Conservation (phyloP, 2,797 vertebrate genomes). For the Chelonia mydas region DNA sequence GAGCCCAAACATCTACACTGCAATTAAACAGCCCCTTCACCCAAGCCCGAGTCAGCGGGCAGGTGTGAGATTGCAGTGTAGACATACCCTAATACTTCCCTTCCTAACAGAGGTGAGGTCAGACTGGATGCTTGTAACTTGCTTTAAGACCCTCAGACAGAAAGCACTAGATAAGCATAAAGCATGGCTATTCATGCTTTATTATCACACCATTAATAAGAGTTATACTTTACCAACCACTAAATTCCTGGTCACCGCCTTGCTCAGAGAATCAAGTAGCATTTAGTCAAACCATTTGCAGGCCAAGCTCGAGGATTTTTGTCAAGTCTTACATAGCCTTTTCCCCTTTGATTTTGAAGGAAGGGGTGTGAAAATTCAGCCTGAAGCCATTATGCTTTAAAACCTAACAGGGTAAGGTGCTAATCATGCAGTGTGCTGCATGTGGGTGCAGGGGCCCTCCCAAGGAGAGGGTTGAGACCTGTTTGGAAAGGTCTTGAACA, state of each 20-base stretch:
- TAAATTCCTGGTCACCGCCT: not conserved
- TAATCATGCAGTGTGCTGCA: not conserved
- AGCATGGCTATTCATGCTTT: not conserved
- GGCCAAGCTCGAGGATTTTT: not conserved
- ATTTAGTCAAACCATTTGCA: not conserved
- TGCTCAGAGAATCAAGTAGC: not conserved
- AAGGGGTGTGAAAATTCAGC: constrained; percentile 35
- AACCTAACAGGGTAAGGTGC: constrained; percentile 11
- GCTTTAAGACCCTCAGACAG: not conserved
- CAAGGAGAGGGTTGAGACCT: not conserved
- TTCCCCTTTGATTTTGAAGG: not conserved
- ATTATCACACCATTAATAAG: not conserved
- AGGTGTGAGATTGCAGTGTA: not conserved
- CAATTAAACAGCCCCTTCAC: not conserved
- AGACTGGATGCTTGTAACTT: not conserved
- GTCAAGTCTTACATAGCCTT: not conserved
- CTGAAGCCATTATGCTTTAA: constrained; percentile 17
- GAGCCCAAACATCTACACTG: not conserved
- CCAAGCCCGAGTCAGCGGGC: not conserved
- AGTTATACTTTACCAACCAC: not conserved
- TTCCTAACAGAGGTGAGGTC: not conserved
- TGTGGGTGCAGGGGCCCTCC: not conserved
- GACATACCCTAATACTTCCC: not conserved
- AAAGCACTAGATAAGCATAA: not conserved
- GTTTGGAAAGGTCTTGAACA: not conserved